Conservation (phyloP, 92 coral and sea anemone species). For the Porites divaricata region DNA sequence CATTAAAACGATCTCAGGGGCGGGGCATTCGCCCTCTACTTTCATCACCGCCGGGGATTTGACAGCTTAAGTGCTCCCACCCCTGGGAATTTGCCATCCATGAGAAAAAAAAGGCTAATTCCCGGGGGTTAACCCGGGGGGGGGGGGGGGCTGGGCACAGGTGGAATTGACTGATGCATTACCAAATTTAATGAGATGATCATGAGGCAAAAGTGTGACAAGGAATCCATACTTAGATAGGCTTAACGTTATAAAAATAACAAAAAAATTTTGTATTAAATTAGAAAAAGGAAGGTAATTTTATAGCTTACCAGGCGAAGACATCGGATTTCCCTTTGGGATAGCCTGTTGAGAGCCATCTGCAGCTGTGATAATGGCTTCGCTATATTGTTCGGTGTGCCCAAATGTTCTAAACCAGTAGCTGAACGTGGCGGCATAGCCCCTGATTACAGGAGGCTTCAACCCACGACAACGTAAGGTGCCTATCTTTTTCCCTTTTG, state of each 20-base stretch:
- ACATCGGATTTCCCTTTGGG: slow-evolving; percentile 15
- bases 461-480: slow-evolving; percentile 1
- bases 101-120: too few species aligned
- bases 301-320: slow-evolving; percentile 4
- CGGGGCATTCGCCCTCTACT: too few species aligned
- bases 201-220: slow-evolving; percentile 11
- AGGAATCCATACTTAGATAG: slow-evolving; percentile 13
- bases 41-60: too few species aligned
- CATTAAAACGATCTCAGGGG: too few species aligned
- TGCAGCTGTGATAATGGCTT: slow-evolving; percentile 2
- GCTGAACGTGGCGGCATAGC: not conserved
- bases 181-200: not conserved
- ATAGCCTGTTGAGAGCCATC: not conserved
- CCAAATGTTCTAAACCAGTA: slow-evolving; percentile 15
- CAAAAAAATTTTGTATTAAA: not conserved
- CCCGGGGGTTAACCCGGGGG: too few species aligned
- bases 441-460: slow-evolving; percentile 1
- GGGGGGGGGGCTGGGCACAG: too few species aligned
- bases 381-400: not conserved
- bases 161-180: too few species aligned
- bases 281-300: not conserved
- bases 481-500: slow-evolving; percentile 11
- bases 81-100: too few species aligned
- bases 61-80: too few species aligned
- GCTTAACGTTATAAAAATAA: not conserved